phyloP scores from a whole-genome alignment of 2,797 vertebrate species.

The Paguma larvata region DNA sequence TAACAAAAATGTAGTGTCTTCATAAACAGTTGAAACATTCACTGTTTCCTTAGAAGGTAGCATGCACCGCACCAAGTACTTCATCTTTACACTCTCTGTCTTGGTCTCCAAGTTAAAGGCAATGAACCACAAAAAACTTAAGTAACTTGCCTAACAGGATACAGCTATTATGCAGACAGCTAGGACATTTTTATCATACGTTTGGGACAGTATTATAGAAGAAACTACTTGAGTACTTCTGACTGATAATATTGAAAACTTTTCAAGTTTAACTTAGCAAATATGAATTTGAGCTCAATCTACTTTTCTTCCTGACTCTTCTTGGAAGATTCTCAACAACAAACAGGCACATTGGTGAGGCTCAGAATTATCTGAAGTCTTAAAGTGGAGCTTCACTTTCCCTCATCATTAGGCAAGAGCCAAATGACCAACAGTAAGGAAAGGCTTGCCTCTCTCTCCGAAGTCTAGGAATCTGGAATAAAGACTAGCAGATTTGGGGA shows the following conservation, averaged over 20 bases:
- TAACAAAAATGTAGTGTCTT: background rate
- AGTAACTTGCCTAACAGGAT: background rate
- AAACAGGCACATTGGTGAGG: background rate
- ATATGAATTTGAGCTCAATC: background rate
- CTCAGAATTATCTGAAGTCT: background rate
- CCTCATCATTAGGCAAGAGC: background rate
- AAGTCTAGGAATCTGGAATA: background rate
- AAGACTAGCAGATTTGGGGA: background rate
- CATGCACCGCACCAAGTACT: background rate
- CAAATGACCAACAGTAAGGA: background rate
- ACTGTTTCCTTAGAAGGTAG: background rate
- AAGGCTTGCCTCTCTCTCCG: background rate
- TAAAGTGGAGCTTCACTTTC: background rate
- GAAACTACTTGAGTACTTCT: background rate
- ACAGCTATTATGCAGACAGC: background rate
- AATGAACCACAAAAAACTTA: background rate
- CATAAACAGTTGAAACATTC: background rate
- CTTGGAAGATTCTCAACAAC: background rate
- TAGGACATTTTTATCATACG: background rate
- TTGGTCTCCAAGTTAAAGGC: background rate
- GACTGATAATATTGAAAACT: background rate
- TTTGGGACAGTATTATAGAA: background rate
- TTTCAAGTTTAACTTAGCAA: conserved; percentile 17
- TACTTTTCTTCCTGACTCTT: background rate
- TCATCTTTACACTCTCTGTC: background rate